A percentile compares a stretch with the other conserved stretches of the same genome.
Conservation (phyloP, 1,140 invertebrate genomes). For the Calosoma granatense region DNA sequence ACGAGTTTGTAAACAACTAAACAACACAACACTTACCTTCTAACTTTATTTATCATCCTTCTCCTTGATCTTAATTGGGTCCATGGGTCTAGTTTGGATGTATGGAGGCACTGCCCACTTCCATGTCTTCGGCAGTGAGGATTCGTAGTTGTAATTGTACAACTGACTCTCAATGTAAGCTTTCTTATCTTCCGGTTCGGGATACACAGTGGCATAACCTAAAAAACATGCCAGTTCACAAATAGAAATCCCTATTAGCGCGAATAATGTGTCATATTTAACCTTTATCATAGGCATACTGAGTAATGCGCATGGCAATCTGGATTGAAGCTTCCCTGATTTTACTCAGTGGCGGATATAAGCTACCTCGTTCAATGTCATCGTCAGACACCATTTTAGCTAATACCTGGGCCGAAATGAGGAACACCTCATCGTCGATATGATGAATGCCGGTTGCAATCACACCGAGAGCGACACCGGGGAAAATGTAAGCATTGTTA, state of each 20-base stretch:
- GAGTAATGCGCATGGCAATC: conserved; percentile 76
- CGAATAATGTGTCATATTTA: no score
- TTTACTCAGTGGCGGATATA: conserved; percentile 87
- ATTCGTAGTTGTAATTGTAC: conserved; percentile 71
- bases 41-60: neutral
- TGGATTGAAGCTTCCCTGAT: conserved; percentile 82
- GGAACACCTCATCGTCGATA: conserved; percentile 82
- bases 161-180: conserved; percentile 62
- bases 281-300: conserved; percentile 81
- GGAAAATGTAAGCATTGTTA: conserved; percentile 96
- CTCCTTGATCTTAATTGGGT: conserved; percentile 26
- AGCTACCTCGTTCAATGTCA: conserved; percentile 73
- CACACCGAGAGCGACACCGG: conserved; percentile 83
- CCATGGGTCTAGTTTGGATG: conserved; percentile 41
- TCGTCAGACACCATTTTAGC: conserved; percentile 74
- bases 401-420: conserved; percentile 77
- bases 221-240: conserved; percentile 19
- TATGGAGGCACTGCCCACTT: conserved; percentile 54
- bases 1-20: neutral
- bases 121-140: conserved; percentile 63
- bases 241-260: neutral
- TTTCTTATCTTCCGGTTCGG: conserved; percentile 66
- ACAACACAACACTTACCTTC: no score
- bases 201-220: conserved; percentile 77
- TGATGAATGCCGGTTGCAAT: conserved; percentile 78